phyloP scores from a whole-genome alignment of 2,888 invertebrate genomes.

The Acleris literana region DNA sequence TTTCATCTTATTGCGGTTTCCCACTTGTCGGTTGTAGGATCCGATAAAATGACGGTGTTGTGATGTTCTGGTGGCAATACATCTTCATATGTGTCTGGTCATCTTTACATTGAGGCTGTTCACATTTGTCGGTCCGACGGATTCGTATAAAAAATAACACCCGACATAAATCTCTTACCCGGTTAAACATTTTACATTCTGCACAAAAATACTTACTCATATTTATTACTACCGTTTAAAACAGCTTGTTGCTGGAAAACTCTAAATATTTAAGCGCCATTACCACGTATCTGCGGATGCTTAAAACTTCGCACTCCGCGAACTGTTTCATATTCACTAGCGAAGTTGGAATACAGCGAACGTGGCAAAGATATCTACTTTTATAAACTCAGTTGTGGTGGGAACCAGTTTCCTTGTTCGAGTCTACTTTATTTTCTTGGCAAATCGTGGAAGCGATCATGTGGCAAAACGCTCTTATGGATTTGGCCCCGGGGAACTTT shows the following conservation, averaged over 20 bases:
- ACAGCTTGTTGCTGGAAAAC: constrained; percentile 32
- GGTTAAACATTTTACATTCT: neutral
- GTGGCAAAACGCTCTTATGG: constrained; percentile 81
- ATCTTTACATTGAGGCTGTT: no score
- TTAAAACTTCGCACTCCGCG: constrained; percentile 40
- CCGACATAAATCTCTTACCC: no score
- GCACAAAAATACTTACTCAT: constrained; percentile 6
- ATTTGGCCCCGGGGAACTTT: constrained; percentile 79
- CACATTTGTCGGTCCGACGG: no score
- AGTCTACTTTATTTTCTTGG: constrained; percentile 77
- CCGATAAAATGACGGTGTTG: no score
- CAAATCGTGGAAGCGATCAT: constrained; percentile 81
- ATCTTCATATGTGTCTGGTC: no score
- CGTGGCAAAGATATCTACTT: constrained; percentile 56
- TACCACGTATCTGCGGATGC: constrained; percentile 37
- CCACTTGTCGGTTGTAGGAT: no score
- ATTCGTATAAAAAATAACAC: no score
- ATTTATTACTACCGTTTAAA: constrained; percentile 19
- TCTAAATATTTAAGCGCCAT: constrained; percentile 37
- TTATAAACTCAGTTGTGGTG: constrained; percentile 69
- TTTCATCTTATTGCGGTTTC: no score
- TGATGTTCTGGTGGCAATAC: no score
- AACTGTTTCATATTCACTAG: constrained; percentile 63
- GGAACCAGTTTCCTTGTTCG: constrained; percentile 67
- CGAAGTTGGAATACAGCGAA: constrained; percentile 54